Percentiles rank a stretch among this genome's conserved stretches.
Conservation (phyloP, 2,113 vertebrate species). For the Marmota monax region DNA sequence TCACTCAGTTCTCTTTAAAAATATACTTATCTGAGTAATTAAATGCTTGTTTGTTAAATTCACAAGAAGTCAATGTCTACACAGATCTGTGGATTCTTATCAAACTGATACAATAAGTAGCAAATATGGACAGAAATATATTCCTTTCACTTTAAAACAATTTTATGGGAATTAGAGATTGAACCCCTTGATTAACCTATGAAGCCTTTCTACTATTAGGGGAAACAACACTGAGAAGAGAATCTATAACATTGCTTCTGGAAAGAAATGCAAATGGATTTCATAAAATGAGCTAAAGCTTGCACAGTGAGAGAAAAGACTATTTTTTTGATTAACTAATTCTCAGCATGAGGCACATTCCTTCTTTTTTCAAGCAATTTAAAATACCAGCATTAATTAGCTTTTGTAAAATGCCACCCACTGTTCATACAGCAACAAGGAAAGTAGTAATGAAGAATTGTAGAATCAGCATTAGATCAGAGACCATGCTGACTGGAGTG, state of each 20-base stretch:
- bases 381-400: constrained; percentile 68
- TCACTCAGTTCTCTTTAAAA: constrained; percentile 24
- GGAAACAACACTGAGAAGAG: not conserved
- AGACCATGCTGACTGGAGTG: not conserved
- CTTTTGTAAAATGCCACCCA: constrained; percentile 54
- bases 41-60: not conserved
- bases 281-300: constrained; percentile 46
- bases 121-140: not conserved
- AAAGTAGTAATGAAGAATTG: not conserved
- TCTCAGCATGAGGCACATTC: constrained; percentile 23
- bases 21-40: not conserved
- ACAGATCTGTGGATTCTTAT: constrained; percentile 14
- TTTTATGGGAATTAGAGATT: constrained; percentile 37
- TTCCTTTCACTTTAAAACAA: constrained; percentile 36
- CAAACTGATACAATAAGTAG: constrained; percentile 22
- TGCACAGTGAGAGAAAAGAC: not conserved
- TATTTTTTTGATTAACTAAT: constrained; percentile 73
- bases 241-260: not conserved
- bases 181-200: constrained; percentile 57
- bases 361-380: constrained; percentile 67
- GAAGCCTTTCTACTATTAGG: constrained; percentile 4
- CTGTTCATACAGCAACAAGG: not conserved
- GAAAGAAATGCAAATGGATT: constrained; percentile 38
- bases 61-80: not conserved
- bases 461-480: not conserved